Conservation (phyloP, 2,888 invertebrate species). For the Epirrhoe alternata region DNA sequence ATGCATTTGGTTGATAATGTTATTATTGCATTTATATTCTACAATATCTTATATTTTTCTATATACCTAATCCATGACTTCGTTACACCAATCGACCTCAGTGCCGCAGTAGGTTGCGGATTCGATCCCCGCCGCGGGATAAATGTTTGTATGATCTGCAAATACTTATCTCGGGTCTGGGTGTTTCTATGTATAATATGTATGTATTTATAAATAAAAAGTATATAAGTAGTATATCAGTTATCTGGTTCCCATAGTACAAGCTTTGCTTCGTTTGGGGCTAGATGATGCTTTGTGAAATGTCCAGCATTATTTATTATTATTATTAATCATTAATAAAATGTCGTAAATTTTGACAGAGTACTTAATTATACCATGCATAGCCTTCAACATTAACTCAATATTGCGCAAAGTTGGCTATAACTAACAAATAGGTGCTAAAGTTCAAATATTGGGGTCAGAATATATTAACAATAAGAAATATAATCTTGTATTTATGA, state of each 20-base stretch:
- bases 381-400: constrained; percentile 29
- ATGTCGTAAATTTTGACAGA: background rate
- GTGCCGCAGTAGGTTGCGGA: too few species aligned
- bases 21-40: background rate
- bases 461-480: background rate
- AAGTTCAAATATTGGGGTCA: constrained; percentile 7
- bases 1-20: too few species aligned
- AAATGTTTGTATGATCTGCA: too few species aligned
- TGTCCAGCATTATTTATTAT: too few species aligned
- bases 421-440: constrained; percentile 11
- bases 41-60: background rate
- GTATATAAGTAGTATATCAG: too few species aligned
- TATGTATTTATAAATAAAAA: too few species aligned
- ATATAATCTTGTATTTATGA: background rate
- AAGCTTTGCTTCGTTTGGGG: too few species aligned
- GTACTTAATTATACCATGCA: constrained; percentile 22
- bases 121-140: too few species aligned
- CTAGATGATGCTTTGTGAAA: too few species aligned
- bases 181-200: too few species aligned
- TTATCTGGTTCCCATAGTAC: too few species aligned
- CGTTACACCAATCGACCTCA: background rate
- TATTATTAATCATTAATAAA: background rate
- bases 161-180: too few species aligned
- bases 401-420: constrained; percentile 12
- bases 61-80: background rate